Evolutionary conservation across 2,113 vertebrate genomes (phyloP).

Genomic region (Alaudala cheleensis): DNA sequence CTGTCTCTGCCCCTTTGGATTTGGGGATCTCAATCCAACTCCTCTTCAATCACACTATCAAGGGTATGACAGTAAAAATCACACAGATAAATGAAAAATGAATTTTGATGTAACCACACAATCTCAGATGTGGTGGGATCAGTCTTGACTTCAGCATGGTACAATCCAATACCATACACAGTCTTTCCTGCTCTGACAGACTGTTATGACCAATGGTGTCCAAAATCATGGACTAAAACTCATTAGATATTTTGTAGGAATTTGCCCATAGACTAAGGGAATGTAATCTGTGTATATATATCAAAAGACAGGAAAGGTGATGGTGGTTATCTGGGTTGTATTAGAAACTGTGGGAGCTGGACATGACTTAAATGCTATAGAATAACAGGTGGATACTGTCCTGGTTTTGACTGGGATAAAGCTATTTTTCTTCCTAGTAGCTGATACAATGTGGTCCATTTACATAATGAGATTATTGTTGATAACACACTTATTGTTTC

Average conservation of each 20-base stretch:
- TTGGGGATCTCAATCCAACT: not conserved
- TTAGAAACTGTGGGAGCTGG: not conserved
- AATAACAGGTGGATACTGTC: not conserved
- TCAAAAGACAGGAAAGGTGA: not conserved
- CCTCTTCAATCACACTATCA: accelerated
- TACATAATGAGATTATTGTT: not conserved
- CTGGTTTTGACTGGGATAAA: not conserved
- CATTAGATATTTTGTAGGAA: not conserved
- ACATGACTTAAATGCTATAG: too few species aligned
- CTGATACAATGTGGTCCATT: not conserved
- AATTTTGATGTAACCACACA: not conserved
- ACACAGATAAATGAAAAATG: not conserved
- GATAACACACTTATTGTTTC: not conserved
- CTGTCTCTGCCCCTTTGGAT: not conserved
- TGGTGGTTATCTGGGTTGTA: not conserved
- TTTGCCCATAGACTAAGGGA: not conserved
- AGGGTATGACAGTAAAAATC: not conserved
- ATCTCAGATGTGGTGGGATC: not conserved
- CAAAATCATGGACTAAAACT: not conserved
- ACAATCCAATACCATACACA: too few species aligned
- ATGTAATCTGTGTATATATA: not conserved
- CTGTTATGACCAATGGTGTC: accelerated
- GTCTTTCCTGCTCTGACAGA: not conserved
- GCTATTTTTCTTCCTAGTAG: not conserved
- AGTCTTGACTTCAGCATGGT: not conserved